A percentile compares a stretch with the other conserved stretches of the same genome.
These are phyloP conservation scores for Parascotia fuliginaria DNA, from an alignment of 2,888 invertebrate genomes.

Conservation along the genomic window DNA sequence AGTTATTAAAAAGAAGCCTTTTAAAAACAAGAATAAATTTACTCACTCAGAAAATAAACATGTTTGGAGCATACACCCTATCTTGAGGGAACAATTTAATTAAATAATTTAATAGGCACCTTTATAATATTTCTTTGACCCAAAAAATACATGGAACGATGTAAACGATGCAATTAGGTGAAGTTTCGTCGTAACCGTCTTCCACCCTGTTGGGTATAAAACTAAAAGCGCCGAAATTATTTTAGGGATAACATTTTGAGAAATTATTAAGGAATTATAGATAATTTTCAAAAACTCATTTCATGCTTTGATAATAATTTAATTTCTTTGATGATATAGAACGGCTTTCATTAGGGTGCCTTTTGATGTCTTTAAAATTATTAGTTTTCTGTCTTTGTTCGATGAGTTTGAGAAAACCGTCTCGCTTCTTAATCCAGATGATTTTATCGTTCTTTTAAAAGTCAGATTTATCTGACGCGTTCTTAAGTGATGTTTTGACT, in stretches of 20 bases:
- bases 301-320: not conserved
- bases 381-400: too few species aligned
- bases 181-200: conserved; percentile 26
- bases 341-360: not conserved
- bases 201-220: conserved; percentile 13
- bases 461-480: too few species aligned
- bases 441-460: too few species aligned
- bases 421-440: too few species aligned
- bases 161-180: conserved; percentile 22
- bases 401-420: too few species aligned
- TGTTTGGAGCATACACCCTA: too few species aligned
- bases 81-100: conserved; percentile 12
- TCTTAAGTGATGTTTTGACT: too few species aligned
- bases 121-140: conserved; percentile 17
- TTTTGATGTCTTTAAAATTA: too few species aligned
- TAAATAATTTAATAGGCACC: conserved; percentile 22
- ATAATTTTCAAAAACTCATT: not conserved
- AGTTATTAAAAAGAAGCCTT: too few species aligned
- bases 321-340: not conserved
- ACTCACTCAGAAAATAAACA: not conserved
- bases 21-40: too few species aligned
- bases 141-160: conserved; percentile 19
- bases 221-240: conserved; percentile 15
- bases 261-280: conserved; percentile 1
- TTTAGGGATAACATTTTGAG: conserved; percentile 3